Conservation (phyloP, 2,797 vertebrate species). For the Bufotes viridis region DNA sequence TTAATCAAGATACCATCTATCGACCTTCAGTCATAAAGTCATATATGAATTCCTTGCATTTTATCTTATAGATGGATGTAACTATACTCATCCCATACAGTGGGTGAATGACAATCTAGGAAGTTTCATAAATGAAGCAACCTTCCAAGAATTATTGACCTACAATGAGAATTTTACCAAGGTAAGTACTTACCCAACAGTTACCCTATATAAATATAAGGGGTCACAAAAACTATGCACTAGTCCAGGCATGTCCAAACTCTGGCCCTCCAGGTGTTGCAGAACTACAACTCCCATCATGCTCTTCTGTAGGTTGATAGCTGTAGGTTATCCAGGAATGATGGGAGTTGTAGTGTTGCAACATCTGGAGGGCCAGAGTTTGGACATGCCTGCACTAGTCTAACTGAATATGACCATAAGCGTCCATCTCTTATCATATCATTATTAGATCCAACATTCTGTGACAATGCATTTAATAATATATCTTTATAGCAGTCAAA, state of each 20-base stretch:
- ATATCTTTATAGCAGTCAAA: no score
- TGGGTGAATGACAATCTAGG: conserved; percentile 35
- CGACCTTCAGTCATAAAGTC: no score
- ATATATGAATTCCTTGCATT: background rate
- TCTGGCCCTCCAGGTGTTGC: no score
- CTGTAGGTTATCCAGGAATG: no score
- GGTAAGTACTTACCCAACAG: background rate
- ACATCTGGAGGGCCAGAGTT: no score
- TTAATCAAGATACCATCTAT: background rate
- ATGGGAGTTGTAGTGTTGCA: no score
- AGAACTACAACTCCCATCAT: no score
- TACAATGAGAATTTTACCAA: conserved; percentile 37
- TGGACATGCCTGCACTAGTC: background rate
- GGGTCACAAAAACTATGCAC: background rate
- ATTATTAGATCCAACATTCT: no score
- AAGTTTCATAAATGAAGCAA: conserved; percentile 37
- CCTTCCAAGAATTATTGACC: conserved; percentile 5
- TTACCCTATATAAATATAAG: background rate
- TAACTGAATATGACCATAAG: background rate
- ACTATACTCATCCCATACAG: conserved; percentile 16
- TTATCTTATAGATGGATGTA: conserved; percentile 22
- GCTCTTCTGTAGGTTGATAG: no score
- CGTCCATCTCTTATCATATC: no score
- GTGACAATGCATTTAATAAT: no score
- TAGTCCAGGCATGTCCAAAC: no score